Conservation (phyloP, 2,888 invertebrate species). For the Diloba caeruleocephala region DNA sequence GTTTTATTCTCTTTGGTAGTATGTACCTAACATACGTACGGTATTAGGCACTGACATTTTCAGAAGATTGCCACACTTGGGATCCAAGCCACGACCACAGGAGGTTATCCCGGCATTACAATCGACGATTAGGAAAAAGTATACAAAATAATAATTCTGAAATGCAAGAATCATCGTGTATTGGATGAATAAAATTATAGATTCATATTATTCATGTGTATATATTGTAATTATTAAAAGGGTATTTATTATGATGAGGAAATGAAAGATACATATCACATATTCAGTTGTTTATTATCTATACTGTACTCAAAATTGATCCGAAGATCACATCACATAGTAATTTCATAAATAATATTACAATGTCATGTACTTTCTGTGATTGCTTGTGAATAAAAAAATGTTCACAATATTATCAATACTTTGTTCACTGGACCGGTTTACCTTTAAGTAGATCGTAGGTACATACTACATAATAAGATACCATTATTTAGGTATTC, state of each 20-base stretch:
- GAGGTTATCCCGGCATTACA: too few relatives aligned
- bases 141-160: too few relatives aligned
- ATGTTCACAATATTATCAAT: conserved; percentile 88
- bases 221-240: conserved; percentile 2
- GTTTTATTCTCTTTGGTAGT: too few relatives aligned
- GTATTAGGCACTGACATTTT: too few relatives aligned
- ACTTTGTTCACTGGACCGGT: conserved; percentile 89
- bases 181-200: too few relatives aligned
- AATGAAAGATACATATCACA: conserved; percentile 87
- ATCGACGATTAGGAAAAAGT: too few relatives aligned
- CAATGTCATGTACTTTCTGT: conserved; percentile 90
- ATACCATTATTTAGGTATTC: conserved; percentile 84
- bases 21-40: too few relatives aligned
- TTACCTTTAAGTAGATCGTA: conserved; percentile 83
- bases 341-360: conserved; percentile 91
- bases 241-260: conserved; percentile 14
- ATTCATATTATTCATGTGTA: neutral
- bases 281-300: conserved; percentile 93
- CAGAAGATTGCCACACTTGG: too few relatives aligned
- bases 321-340: conserved; percentile 93
- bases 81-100: too few relatives aligned
- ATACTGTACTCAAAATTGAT: conserved; percentile 93
- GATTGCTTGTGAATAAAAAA: conserved; percentile 88
- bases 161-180: too few relatives aligned
- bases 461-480: conserved; percentile 83